Base-by-base conservation (phyloP, 1,140 invertebrate genomes). In the Trichomalopsis sarcophagae region DNA sequence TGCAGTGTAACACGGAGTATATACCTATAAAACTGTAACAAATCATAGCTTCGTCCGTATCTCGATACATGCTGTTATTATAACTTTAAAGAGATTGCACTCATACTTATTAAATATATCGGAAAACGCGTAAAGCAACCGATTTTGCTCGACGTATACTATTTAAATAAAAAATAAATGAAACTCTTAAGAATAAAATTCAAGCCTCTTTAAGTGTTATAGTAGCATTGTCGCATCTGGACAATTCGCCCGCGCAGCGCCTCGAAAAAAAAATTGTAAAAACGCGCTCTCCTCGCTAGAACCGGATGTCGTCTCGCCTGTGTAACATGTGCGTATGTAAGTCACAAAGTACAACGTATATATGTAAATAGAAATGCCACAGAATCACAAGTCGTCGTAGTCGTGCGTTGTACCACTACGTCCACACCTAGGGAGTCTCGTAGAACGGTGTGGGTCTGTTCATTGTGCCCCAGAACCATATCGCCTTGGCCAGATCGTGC, bases 381-480 rank as follows among this genome's bases (percentile, higher is more conserved):
- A 81, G 1, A 30, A 40, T 33, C 76, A 78, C n/a, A 78, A 17
- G 21, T 62, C 14, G 21, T 62, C 14, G 55, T 62, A 17, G 21
- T 21, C 21, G 55, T 17, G 17, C 6, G 6, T 7, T 7, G 3
- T n/a, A 17, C 4, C 7, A 62, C 55, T 14, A 21, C 21, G 55
- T 62, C 21, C 6, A n/a, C 55, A 0, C 21, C 17, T 62, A 62
- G 17, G 55, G 55, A 62, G 17, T 21, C 6, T 62, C 55, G 55
- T 84, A 80, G 21, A 68, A 36, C 13, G 82, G 85, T 23, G 44
- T 62, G 0, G 96, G 96, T 75, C 93, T 93, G 82, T 94, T 94
- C 66, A 97, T 93, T 10, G 94, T 94, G 23, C 96, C 96, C 94
- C 95, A 96, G 89, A 97, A 97, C 27, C 96, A 93, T 36, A 96